A percentile compares a stretch with the other conserved stretches of the same genome.
These are phyloP conservation scores for Sesamia inferens DNA, from an alignment of 2,888 invertebrate species.

Conservation along the genomic window DNA sequence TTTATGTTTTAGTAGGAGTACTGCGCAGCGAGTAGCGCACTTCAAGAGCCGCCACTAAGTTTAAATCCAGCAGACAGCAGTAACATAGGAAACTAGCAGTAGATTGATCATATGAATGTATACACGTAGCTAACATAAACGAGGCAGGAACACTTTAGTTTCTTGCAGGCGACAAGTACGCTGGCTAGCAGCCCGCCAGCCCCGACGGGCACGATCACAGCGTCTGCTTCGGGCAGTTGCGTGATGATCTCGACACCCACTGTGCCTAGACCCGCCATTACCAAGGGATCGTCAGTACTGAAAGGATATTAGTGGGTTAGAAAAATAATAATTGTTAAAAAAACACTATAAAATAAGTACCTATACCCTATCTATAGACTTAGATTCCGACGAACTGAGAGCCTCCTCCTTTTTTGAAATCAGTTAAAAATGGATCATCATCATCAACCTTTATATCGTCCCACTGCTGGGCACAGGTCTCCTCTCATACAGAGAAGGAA, in stretches of 20 bases:
- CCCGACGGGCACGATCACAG: constrained; percentile 83
- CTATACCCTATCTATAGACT: no score
- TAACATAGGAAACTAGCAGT: neutral
- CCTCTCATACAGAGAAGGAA: no score
- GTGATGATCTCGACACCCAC: constrained; percentile 84
- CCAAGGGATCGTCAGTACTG: constrained; percentile 80
- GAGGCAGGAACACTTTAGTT: constrained; percentile 85
- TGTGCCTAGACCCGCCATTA: constrained; percentile 85
- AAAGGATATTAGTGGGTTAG: neutral
- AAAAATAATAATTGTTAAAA: neutral
- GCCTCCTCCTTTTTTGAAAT: no score
- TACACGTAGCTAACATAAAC: constrained; percentile 77
- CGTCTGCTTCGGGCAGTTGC: constrained; percentile 85
- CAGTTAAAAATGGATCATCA: no score
- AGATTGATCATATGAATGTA: neutral
- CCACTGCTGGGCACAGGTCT: no score
- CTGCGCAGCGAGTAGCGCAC: neutral
- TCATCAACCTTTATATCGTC: no score
- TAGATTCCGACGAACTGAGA: no score
- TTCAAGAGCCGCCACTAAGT: neutral
- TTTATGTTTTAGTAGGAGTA: neutral
- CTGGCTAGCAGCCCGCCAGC: constrained; percentile 79
- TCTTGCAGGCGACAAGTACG: constrained; percentile 85
- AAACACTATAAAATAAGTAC: no score
- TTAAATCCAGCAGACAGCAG: neutral